Evolutionary conservation across 2,888 invertebrate species (phyloP).

Genomic region (Eubasilissa splendida): DNA sequence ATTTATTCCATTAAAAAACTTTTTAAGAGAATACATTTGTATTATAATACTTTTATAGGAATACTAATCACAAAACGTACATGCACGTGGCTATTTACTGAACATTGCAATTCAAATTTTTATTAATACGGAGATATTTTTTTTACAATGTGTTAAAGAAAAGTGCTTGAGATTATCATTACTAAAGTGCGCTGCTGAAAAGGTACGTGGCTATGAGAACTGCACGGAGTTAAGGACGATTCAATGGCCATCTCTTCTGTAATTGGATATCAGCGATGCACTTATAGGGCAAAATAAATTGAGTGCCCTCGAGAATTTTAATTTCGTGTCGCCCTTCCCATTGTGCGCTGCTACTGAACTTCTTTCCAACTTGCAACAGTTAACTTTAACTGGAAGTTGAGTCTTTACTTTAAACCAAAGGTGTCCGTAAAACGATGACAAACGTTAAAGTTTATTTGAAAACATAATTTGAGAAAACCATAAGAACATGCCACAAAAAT

Average conservation of each 20-base stretch:
- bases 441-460: too few relatives aligned
- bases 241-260: constrained; percentile 35
- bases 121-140: too few relatives aligned
- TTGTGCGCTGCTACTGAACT: constrained; percentile 37
- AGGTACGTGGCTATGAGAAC: not conserved
- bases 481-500: not conserved
- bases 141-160: too few relatives aligned
- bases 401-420: not conserved
- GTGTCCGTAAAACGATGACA: too few relatives aligned
- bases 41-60: too few relatives aligned
- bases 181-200: not conserved
- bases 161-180: not conserved
- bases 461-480: too few relatives aligned
- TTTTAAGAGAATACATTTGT: too few relatives aligned
- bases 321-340: constrained; percentile 51
- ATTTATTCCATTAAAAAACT: too few relatives aligned
- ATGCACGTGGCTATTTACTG: too few relatives aligned
- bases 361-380: not conserved
- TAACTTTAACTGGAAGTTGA: not conserved
- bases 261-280: constrained; percentile 55
- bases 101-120: too few relatives aligned
- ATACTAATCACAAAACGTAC: too few relatives aligned
- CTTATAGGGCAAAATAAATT: constrained; percentile 56
- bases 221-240: constrained; percentile 13
- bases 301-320: constrained; percentile 54